A percentile compares a stretch with the other conserved stretches of the same genome.
phyloP scores from a whole-genome alignment of 1,140 invertebrate species.

The Drusus annulatus region DNA sequence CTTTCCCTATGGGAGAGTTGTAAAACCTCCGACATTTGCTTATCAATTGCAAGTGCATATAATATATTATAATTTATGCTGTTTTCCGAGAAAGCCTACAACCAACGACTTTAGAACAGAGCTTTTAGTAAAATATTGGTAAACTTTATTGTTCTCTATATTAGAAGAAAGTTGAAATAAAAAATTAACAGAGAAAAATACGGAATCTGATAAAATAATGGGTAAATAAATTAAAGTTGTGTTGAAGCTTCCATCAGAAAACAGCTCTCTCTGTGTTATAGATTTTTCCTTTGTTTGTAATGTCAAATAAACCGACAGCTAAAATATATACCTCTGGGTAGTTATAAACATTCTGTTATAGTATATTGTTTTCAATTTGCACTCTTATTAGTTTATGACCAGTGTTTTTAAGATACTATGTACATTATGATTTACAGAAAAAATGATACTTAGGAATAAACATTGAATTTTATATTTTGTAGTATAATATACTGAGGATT shows the following conservation, averaged over 20 bases:
- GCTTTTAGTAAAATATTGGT: conserved; percentile 2
- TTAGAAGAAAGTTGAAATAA: conserved; percentile 43
- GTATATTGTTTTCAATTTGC: conserved; percentile 43
- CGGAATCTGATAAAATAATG: too few species aligned
- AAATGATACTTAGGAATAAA: conserved; percentile 31
- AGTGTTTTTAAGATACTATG: conserved; percentile 39
- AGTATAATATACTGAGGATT: conserved; percentile 19
- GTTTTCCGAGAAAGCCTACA: conserved; percentile 56
- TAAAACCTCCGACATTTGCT: conserved; percentile 4
- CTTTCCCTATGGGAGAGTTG: neutral
- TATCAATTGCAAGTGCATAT: conserved; percentile 44
- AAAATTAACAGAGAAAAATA: conserved; percentile 50
- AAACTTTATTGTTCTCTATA: conserved; percentile 11
- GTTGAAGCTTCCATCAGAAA: conserved; percentile 56
- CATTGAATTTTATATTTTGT: conserved; percentile 27
- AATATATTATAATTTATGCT: conserved; percentile 54
- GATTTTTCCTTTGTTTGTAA: conserved; percentile 58
- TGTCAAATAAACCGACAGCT: conserved; percentile 39
- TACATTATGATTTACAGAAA: conserved; percentile 32
- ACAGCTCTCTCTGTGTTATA: conserved; percentile 57
- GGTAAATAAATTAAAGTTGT: conserved; percentile 27
- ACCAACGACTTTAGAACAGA: conserved; percentile 40
- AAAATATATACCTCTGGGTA: conserved; percentile 51
- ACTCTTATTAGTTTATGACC: conserved; percentile 37
- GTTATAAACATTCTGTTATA: conserved; percentile 34